Evolutionary conservation across 2,888 invertebrate genomes (phyloP).

Genomic region (Cacoxenus indagator): DNA sequence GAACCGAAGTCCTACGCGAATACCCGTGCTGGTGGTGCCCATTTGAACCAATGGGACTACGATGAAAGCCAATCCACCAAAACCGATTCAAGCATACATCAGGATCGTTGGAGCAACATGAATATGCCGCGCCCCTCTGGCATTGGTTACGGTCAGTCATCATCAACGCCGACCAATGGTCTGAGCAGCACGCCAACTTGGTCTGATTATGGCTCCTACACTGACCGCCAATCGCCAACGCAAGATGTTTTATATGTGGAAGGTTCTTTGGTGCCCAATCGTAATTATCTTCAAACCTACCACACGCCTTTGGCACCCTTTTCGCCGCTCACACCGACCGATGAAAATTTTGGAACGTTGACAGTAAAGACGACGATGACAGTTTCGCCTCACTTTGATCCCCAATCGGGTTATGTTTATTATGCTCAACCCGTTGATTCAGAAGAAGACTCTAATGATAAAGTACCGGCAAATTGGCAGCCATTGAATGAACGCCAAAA

Average conservation of each 20-base stretch:
- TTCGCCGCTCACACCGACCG: slow-evolving; percentile 27
- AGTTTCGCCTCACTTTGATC: not conserved
- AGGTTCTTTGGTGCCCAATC: slow-evolving; percentile 63
- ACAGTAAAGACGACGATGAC: slow-evolving; percentile 2
- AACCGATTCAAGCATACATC: slow-evolving; percentile 23
- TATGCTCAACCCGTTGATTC: slow-evolving; percentile 63
- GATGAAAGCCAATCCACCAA: slow-evolving; percentile 21
- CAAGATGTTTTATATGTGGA: slow-evolving; percentile 56
- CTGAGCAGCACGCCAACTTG: slow-evolving; percentile 30
- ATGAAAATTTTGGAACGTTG: not conserved
- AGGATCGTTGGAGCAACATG: slow-evolving; percentile 65
- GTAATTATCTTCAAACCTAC: slow-evolving; percentile 59
- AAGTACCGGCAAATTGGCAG: slow-evolving; percentile 5
- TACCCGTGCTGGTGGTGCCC: not conserved
- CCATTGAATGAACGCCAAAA: slow-evolving; percentile 41
- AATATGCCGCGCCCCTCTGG: slow-evolving; percentile 61
- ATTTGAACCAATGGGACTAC: slow-evolving; percentile 12
- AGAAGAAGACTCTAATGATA: slow-evolving; percentile 35
- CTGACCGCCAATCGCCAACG: slow-evolving; percentile 36
- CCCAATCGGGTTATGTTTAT: slow-evolving; percentile 40
- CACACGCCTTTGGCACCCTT: slow-evolving; percentile 60
- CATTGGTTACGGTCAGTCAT: slow-evolving; percentile 35
- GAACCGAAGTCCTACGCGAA: slow-evolving; percentile 36
- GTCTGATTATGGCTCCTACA: slow-evolving; percentile 50
- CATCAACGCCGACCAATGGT: not conserved